Evolutionary conservation across 2,888 invertebrate species (phyloP), one percentile per base, ranked within the genome.

Genomic region (Heteromurus nitidus): DNA sequence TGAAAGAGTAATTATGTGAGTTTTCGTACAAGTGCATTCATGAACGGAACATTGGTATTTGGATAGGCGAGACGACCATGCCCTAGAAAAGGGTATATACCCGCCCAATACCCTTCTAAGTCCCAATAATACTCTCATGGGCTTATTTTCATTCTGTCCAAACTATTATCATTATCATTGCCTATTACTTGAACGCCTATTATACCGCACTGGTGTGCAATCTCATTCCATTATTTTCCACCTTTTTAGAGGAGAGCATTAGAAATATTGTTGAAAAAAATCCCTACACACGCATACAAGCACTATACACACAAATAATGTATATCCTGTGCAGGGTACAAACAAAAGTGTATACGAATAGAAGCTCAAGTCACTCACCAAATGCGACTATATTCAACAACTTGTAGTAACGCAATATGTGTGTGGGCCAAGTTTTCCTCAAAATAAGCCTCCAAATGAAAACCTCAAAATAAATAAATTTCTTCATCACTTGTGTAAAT

Each of bases 401-500:
- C n/a, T n/a, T n/a, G 13, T 13, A 36, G 13, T 36, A 47, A 16
- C n/a, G 7, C n/a, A 47, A 47, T 11, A 24, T 67, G 58, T 68
- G 76, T 76, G 68, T 76, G 68, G 76, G 31, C 76, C n/a, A 64
- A 44, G 64, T 53, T 47, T n/a, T n/a, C 0, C 50, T 64, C 50
- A n/a, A 68, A 76, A 68, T 67, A 55, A 67, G 28, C 42, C 67
- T n/a, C 60, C n/a, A 76, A 76, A 76, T 68, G 68, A 68, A 76
- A 76, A 67, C 67, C 60, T 76, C 76, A 76, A 76, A 76, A 76
- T 76, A 76, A 76, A 68, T 76, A 76, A 75, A 65, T 75, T 75
- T 76, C 68, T 76, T 76, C 76, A 76, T 76, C 76, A 76, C 76
- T 76, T 68, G 67, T 76, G 76, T 76, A 60, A 67, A 68, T 76